phyloP scores from a whole-genome alignment of 2,113 vertebrate species.

The Barbus barbus region DNA sequence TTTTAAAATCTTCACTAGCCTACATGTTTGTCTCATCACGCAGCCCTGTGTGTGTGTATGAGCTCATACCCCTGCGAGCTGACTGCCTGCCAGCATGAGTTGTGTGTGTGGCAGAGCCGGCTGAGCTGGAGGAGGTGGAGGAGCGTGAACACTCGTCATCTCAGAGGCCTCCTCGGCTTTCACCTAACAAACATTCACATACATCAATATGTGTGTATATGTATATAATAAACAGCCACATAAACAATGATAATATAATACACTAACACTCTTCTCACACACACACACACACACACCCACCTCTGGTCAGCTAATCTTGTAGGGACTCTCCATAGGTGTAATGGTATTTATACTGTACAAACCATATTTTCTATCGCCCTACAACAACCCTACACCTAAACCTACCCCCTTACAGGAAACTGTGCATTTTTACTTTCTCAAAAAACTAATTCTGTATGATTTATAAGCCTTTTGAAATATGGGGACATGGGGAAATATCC shows the following conservation, averaged over 20 bases:
- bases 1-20: not conserved
- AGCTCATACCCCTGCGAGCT: conserved; percentile 84
- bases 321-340: too few relatives aligned
- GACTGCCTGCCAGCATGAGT: conserved; percentile 88
- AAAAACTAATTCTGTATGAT: too few relatives aligned
- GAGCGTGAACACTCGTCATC: conserved; percentile 66
- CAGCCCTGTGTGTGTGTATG: not conserved
- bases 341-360: too few relatives aligned
- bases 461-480: too few relatives aligned
- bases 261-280: not conserved
- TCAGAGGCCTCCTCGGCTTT: conserved; percentile 79
- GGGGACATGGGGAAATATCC: too few relatives aligned
- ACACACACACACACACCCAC: not conserved
- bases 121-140: conserved; percentile 53
- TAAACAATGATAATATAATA: not conserved
- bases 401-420: too few relatives aligned
- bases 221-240: not conserved
- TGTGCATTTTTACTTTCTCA: too few relatives aligned
- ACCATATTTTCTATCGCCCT: too few relatives aligned
- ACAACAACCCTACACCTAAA: too few relatives aligned
- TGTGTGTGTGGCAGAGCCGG: conserved; percentile 84
- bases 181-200: conserved; percentile 66
- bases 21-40: not conserved
- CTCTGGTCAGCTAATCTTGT: too few relatives aligned
- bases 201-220: not conserved